Conservation (phyloP, 2,113 vertebrate genomes). For the Paedocypris sp. region DNA sequence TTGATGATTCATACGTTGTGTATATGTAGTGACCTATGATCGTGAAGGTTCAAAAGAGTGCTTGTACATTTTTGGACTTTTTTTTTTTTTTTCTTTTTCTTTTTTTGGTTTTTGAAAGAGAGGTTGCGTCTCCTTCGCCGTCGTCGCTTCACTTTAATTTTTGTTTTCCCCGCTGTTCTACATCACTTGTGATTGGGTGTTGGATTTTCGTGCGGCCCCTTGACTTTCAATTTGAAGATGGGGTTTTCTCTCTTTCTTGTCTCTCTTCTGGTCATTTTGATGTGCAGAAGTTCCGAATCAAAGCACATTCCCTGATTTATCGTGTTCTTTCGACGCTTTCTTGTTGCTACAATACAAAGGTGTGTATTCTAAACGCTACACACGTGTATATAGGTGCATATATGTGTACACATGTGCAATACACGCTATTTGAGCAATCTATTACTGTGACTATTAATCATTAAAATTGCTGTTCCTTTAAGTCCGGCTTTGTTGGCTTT, state of each 20-base stretch:
- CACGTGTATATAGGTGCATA: constrained; percentile 63
- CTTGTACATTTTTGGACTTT: constrained; percentile 43
- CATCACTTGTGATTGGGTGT: constrained; percentile 45
- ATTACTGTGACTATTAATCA: constrained; percentile 64
- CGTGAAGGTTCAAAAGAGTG: constrained; percentile 41
- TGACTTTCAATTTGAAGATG: constrained; percentile 36
- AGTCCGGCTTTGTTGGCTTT: constrained; percentile 23
- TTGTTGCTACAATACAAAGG: constrained; percentile 43
- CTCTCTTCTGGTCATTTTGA: constrained; percentile 42
- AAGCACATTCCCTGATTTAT: constrained; percentile 62
- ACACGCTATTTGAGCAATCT: constrained; percentile 64
- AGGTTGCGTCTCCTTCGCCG: constrained; percentile 35
- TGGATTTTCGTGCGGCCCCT: constrained; percentile 40
- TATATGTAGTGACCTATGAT: constrained; percentile 46
- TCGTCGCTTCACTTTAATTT: constrained; percentile 36
- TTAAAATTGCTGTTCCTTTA: constrained; percentile 49
- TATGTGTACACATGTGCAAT: constrained; percentile 66
- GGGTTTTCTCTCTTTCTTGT: constrained; percentile 27
- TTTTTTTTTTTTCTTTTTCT: too few relatives aligned
- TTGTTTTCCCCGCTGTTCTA: constrained; percentile 37
- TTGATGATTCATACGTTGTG: constrained; percentile 48
- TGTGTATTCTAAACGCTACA: constrained; percentile 52
- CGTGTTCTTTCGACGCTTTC: constrained; percentile 49
- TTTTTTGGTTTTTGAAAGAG: constrained; percentile 38
- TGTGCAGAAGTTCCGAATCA: constrained; percentile 48